Conservation (phyloP, 1,140 invertebrate genomes). For the Forficula auricularia region DNA sequence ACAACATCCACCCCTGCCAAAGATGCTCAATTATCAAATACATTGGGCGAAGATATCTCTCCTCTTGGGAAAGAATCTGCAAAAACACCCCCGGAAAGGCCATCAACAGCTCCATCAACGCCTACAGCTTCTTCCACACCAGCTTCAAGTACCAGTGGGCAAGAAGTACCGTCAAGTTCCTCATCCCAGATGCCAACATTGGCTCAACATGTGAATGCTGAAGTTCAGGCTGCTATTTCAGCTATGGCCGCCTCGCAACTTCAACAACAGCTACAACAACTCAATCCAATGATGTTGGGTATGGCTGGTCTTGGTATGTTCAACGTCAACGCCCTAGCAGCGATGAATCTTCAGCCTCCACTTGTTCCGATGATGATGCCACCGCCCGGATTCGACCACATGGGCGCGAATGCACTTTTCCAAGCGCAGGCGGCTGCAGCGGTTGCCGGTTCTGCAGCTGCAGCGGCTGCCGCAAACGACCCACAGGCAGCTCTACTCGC, state of each 20-base stretch:
- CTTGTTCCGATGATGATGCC: constrained; percentile 81
- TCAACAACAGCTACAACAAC: constrained; percentile 59
- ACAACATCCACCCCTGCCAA: constrained; percentile 21
- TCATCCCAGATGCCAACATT: constrained; percentile 30
- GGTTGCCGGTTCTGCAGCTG: constrained; percentile 19
- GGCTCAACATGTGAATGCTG: constrained; percentile 54
- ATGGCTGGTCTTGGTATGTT: constrained; percentile 46
- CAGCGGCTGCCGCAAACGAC: constrained; percentile 15
- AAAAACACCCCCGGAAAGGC: constrained; percentile 28
- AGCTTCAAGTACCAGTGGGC: constrained; percentile 29
- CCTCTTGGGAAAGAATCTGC: background rate
- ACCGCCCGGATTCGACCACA: constrained; percentile 52
- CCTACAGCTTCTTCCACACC: constrained; percentile 38
- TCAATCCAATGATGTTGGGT: constrained; percentile 64
- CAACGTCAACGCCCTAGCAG: constrained; percentile 63
- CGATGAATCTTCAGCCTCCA: constrained; percentile 73
- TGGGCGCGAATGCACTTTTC: constrained; percentile 23
- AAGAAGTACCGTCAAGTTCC: background rate
- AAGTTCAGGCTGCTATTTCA: constrained; percentile 71
- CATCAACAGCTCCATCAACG: constrained; percentile 40
- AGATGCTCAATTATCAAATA: constrained; percentile 15
- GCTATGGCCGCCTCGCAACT: constrained; percentile 64
- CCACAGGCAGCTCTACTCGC: constrained; percentile 29
- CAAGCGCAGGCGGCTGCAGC: constrained; percentile 16
- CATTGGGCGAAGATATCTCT: background rate